A percentile compares a stretch with the other conserved stretches of the same genome.
These are phyloP conservation scores for Rhyacophila evoluta DNA, from an alignment of 2,888 invertebrate species.

Conservation along the genomic window DNA sequence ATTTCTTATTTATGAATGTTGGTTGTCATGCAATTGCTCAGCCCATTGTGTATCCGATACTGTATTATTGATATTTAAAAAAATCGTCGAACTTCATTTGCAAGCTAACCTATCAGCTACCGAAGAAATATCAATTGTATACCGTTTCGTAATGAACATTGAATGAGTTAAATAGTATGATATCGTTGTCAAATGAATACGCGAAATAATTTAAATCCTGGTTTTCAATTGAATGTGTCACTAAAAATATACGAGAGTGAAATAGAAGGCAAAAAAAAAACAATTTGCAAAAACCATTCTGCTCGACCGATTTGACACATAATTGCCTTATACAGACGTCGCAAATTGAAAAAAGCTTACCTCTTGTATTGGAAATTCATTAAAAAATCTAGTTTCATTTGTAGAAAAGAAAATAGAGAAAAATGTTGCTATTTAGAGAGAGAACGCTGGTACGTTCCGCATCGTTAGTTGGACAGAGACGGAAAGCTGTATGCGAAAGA, in stretches of 20 bases:
- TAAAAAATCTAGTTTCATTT: conserved; percentile 41
- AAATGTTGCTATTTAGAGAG: background rate
- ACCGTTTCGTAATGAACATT: too few relatives aligned
- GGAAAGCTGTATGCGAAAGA: background rate
- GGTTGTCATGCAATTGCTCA: too few relatives aligned
- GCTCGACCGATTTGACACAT: conserved; percentile 28
- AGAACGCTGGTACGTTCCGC: background rate
- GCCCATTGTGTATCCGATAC: too few relatives aligned
- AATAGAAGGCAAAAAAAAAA: background rate
- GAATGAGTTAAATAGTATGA: too few relatives aligned
- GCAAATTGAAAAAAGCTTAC: conserved; percentile 46
- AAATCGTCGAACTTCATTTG: too few relatives aligned
- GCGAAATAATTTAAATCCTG: background rate
- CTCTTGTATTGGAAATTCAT: conserved; percentile 43
- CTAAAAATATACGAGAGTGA: background rate
- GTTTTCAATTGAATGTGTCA: background rate
- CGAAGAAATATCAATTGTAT: too few relatives aligned
- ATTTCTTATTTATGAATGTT: too few relatives aligned
- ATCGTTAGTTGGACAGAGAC: background rate
- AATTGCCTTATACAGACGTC: conserved; percentile 36
- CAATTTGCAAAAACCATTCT: conserved; percentile 11
- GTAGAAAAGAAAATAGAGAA: conserved; percentile 14
- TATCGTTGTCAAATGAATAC: too few relatives aligned
- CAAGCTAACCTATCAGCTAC: too few relatives aligned
- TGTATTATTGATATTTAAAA: too few relatives aligned